Conservation (phyloP, 1,140 invertebrate species). For the Heliconius hermathena region DNA sequence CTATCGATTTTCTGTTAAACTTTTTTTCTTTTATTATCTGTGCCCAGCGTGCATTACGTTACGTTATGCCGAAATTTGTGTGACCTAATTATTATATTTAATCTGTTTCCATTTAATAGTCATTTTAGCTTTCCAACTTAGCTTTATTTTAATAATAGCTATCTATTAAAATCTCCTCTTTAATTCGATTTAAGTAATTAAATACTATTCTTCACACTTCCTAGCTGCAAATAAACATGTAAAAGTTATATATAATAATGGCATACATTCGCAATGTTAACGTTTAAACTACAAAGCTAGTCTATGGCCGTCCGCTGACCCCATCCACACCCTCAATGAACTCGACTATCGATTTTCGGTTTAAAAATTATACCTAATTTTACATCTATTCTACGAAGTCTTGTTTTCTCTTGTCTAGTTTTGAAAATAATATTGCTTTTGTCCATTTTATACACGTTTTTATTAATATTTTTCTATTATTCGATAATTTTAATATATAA, state of each 20-base stretch:
- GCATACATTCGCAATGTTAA: slow-evolving; percentile 4
- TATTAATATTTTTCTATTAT: no score
- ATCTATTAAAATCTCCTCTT: neutral
- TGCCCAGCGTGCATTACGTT: slow-evolving; percentile 32
- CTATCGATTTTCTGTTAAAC: slow-evolving; percentile 69
- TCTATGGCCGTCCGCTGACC: slow-evolving; percentile 18
- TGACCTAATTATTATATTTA: slow-evolving; percentile 15
- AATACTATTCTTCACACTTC: neutral
- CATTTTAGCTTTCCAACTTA: neutral
- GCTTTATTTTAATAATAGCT: neutral
- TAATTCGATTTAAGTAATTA: neutral
- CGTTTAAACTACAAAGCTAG: neutral
- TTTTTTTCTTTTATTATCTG: slow-evolving; percentile 44
- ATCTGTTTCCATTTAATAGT: neutral
- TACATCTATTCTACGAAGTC: neutral
- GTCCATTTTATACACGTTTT: no score
- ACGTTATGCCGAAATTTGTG: slow-evolving; percentile 9
- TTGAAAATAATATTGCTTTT: no score
- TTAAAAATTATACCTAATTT: slow-evolving; percentile 17
- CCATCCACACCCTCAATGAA: slow-evolving; percentile 22
- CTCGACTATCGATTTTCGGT: slow-evolving; percentile 5
- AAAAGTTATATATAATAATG: slow-evolving; percentile 1
- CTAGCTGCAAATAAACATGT: neutral
- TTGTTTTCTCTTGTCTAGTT: neutral
- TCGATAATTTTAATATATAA: no score